Percentiles rank a stretch among this genome's conserved stretches.
Evolutionary conservation across 2,888 invertebrate genomes (phyloP).

Genomic region (Dolichomitus sp.): DNA sequence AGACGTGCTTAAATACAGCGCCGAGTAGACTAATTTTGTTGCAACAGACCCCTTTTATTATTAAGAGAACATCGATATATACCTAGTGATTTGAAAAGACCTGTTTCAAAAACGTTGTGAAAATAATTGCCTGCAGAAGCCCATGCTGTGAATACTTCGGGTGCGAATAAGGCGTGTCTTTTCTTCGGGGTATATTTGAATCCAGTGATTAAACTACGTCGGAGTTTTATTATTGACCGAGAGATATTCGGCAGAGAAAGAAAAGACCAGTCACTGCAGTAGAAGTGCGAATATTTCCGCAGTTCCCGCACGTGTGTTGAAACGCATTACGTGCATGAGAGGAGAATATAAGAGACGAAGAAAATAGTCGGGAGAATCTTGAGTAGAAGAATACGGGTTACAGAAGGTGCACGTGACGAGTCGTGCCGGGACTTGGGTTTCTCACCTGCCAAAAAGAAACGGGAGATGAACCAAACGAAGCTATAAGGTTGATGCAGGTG

Average conservation of each 20-base stretch:
- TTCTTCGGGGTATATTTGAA: constrained; percentile 31
- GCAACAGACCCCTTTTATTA: not conserved
- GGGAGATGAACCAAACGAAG: constrained; percentile 74
- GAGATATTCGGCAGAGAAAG: constrained; percentile 3
- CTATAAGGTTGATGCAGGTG: constrained; percentile 75
- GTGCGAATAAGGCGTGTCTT: constrained; percentile 17
- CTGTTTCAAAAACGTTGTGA: constrained; percentile 1
- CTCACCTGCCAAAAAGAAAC: constrained; percentile 42
- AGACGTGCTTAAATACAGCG: not conserved
- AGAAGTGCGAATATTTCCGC: constrained; percentile 42
- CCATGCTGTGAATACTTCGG: not conserved
- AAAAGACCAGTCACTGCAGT: constrained; percentile 11
- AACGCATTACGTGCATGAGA: constrained; percentile 58
- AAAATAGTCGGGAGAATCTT: not conserved
- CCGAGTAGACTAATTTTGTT: not conserved
- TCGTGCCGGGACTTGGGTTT: constrained; percentile 31
- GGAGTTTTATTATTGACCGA: constrained; percentile 39
- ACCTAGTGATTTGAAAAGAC: not conserved
- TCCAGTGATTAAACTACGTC: constrained; percentile 42
- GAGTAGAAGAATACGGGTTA: constrained; percentile 33
- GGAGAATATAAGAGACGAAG: constrained; percentile 3
- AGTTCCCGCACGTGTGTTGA: constrained; percentile 16
- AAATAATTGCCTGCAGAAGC: not conserved
- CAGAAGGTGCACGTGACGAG: constrained; percentile 39
- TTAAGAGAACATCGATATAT: not conserved